phyloP scores from a whole-genome alignment of 2,888 invertebrate genomes.

The Abrostola tripartita region DNA sequence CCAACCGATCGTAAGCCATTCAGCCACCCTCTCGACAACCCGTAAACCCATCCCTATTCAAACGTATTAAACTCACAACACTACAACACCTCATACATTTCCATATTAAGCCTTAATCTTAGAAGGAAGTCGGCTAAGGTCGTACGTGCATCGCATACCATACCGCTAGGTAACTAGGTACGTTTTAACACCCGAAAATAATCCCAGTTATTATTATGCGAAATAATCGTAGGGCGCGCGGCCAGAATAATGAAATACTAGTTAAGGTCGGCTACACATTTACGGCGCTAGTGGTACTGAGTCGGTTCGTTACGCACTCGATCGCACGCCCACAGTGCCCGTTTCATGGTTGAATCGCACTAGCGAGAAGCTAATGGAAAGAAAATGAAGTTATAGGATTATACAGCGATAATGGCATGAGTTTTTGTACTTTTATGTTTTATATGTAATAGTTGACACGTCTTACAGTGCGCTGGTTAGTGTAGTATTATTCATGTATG shows the following conservation, averaged over 20 bases:
- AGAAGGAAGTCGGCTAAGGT: conserved; percentile 43
- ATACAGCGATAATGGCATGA: background rate
- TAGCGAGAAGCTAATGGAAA: background rate
- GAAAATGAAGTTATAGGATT: background rate
- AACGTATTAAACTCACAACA: conserved; percentile 41
- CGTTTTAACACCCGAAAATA: conserved; percentile 42
- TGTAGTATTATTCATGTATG: no score
- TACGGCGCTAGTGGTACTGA: conserved; percentile 7
- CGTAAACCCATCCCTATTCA: conserved; percentile 43
- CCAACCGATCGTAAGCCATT: conserved; percentile 9
- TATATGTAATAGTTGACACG: no score
- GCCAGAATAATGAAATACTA: conserved; percentile 43
- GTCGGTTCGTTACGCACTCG: conserved; percentile 3
- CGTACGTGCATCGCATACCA: conserved; percentile 49
- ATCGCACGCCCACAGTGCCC: background rate
- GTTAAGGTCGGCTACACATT: background rate
- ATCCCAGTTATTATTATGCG: conserved; percentile 51
- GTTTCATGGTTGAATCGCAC: conserved; percentile 2
- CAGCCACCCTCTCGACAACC: background rate
- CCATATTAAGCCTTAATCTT: conserved; percentile 41
- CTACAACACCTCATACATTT: conserved; percentile 43
- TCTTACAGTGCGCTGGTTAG: no score
- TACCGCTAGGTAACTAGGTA: conserved; percentile 37
- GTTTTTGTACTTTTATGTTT: no score
- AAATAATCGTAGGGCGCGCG: conserved; percentile 47